These are phyloP conservation scores for Varecia variegata DNA, from an alignment of 2,797 vertebrate genomes.

Conservation along the genomic window DNA sequence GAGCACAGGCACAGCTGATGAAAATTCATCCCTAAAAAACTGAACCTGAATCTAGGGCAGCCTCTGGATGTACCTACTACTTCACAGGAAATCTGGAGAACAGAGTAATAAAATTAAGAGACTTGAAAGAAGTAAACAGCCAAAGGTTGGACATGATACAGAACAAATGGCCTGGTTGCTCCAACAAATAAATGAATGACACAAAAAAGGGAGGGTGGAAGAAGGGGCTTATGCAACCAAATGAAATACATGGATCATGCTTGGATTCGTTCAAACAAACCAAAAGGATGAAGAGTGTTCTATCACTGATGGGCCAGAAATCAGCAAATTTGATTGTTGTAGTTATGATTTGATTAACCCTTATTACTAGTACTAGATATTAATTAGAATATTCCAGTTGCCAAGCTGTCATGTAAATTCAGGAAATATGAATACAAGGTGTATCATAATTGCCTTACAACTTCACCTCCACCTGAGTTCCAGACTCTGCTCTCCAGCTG, in stretches of 20 bases:
- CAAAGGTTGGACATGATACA: neutral
- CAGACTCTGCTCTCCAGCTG: neutral
- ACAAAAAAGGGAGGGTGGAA: neutral
- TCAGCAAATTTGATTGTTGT: neutral
- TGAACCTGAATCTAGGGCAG: neutral
- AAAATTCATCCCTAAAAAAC: neutral
- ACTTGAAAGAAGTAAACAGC: neutral
- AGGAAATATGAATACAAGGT: neutral
- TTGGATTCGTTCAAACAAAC: neutral
- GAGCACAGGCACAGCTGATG: neutral
- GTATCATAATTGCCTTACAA: neutral
- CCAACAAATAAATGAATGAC: neutral
- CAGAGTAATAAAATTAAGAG: neutral
- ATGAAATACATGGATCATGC: neutral
- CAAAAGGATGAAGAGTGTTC: neutral
- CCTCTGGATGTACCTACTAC: neutral
- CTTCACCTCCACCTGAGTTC: neutral
- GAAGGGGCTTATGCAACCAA: neutral
- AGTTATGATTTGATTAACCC: neutral
- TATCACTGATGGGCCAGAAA: neutral
- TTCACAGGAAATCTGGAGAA: neutral
- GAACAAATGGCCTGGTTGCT: neutral
- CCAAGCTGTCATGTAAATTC: neutral
- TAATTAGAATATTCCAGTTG: neutral
- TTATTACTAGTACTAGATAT: neutral